Evolutionary conservation across 2,888 invertebrate genomes (phyloP).

Genomic region (Baccha elongata): DNA sequence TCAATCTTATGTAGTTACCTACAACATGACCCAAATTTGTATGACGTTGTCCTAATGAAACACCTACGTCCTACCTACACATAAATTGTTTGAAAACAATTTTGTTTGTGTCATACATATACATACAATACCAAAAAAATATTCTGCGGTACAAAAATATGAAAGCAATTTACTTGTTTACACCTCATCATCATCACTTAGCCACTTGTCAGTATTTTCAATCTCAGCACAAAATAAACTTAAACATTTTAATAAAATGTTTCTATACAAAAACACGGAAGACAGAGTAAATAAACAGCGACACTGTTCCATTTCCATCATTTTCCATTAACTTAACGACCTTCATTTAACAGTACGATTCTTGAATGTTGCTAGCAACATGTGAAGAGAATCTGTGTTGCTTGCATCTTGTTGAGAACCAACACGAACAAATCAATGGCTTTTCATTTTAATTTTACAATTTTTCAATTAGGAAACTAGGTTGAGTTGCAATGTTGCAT

Average conservation of each 20-base stretch:
- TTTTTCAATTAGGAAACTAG: no score
- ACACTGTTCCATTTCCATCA: no score
- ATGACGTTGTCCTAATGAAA: no score
- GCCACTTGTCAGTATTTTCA: conserved; percentile 36
- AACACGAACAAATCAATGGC: not conserved
- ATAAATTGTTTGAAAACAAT: no score
- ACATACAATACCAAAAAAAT: no score
- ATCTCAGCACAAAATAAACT: not conserved
- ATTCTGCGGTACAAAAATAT: conserved; percentile 30
- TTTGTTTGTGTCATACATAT: no score
- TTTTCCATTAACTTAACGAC: not conserved
- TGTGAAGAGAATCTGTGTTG: not conserved
- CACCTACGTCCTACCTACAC: no score
- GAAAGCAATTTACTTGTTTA: conserved; percentile 55
- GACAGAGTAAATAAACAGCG: no score
- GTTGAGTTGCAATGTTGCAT: conserved; percentile 33
- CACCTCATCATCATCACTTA: conserved; percentile 49
- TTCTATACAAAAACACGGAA: no score
- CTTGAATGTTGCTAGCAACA: not conserved
- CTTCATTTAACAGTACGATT: not conserved
- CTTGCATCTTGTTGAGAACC: not conserved
- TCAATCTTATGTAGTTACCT: no score
- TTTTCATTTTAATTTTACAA: no score
- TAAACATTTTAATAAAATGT: not conserved
- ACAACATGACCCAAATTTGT: no score